Percentiles rank a stretch among this genome's conserved stretches.
Conservation (phyloP, 2,797 vertebrate species). For the Allobates femoralis region DNA sequence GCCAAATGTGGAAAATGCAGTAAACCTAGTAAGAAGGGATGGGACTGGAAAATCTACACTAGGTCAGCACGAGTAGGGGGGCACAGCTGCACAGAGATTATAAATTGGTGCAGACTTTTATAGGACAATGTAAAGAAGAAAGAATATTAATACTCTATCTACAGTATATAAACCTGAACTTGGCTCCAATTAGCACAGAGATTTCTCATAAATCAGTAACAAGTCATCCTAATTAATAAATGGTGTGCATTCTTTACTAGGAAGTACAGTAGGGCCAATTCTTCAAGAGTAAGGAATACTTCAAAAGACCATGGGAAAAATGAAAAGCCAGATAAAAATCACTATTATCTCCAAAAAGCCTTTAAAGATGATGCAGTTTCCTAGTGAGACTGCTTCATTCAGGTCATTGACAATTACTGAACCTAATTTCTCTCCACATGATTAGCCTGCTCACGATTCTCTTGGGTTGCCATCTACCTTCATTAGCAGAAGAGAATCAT, state of each 20-base stretch:
- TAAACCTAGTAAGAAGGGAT: slow-evolving; percentile 62
- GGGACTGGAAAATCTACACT: slow-evolving; percentile 42
- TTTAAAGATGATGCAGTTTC: slow-evolving; percentile 35
- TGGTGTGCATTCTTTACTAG: slow-evolving; percentile 23
- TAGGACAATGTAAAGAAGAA: slow-evolving; percentile 41
- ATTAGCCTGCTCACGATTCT: slow-evolving; percentile 49
- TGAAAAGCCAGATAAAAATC: slow-evolving; percentile 38
- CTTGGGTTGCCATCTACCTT: slow-evolving; percentile 47
- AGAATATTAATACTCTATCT: not conserved
- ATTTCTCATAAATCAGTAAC: not conserved
- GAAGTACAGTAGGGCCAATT: not conserved
- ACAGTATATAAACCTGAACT: not conserved
- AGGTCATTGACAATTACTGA: slow-evolving; percentile 56
- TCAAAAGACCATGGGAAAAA: slow-evolving; percentile 4
- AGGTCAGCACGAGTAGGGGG: slow-evolving; percentile 56
- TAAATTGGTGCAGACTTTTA: slow-evolving; percentile 38
- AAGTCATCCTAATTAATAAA: slow-evolving; percentile 22
- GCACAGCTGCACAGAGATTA: slow-evolving; percentile 34
- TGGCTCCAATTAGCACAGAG: not conserved
- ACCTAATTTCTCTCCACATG: slow-evolving; percentile 44
- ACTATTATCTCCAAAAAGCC: slow-evolving; percentile 39
- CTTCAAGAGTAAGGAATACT: slow-evolving; percentile 16
- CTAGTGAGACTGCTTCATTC: slow-evolving; percentile 49
- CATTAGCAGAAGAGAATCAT: slow-evolving; percentile 44
- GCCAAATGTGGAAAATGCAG: slow-evolving; percentile 66